Evolutionary conservation across 1,140 invertebrate species (phyloP).

Genomic region (Procambarus virginalis): DNA sequence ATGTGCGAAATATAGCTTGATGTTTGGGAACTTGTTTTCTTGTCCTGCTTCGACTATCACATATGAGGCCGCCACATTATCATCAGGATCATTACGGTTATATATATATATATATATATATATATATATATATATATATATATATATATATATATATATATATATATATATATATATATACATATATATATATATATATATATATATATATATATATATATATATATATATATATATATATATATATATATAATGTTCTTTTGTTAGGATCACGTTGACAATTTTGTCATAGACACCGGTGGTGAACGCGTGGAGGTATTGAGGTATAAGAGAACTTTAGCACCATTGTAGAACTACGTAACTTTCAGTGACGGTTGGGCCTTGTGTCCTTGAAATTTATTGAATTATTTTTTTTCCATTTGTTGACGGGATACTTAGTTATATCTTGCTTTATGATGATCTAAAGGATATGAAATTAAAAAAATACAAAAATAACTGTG

Average conservation of each 20-base stretch:
- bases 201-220: constrained; percentile 5
- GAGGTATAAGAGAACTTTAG: constrained; percentile 55
- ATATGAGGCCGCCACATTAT: not conserved
- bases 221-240: not conserved
- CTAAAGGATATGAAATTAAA: constrained; percentile 32
- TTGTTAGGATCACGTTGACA: not conserved
- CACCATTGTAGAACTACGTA: constrained; percentile 49
- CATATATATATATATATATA: constrained; percentile 2
- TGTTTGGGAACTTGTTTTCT: no score
- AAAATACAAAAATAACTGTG: constrained; percentile 56
- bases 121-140: constrained; percentile 2
- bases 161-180: constrained; percentile 5
- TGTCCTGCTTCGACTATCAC: no score
- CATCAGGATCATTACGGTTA: no score
- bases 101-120: no score
- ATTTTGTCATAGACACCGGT: not conserved
- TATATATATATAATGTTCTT: not conserved
- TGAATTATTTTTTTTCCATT: not conserved
- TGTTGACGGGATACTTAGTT: not conserved
- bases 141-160: constrained; percentile 5
- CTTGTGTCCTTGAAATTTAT: constrained; percentile 31
- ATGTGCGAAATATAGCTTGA: no score
- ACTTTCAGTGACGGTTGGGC: constrained; percentile 37
- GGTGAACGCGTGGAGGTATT: constrained; percentile 25
- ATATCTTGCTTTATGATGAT: not conserved